These are phyloP conservation scores for Octomys mimax DNA, from an alignment of 2,797 vertebrate genomes.

Conservation along the genomic window DNA sequence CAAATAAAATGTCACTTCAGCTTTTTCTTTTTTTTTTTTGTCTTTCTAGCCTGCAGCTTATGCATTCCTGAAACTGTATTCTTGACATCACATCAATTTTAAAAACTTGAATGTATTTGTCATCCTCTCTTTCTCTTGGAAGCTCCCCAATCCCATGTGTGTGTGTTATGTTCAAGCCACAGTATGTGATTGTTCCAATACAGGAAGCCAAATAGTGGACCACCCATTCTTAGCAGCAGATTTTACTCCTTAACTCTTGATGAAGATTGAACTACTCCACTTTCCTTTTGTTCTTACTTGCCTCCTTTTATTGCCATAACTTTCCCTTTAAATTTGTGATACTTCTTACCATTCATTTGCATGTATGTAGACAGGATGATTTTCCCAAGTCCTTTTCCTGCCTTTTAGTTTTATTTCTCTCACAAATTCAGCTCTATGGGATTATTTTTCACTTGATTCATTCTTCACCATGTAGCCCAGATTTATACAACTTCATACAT, in stretches of 20 bases:
- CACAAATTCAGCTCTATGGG: neutral
- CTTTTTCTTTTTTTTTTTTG: neutral
- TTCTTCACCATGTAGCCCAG: neutral
- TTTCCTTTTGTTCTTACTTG: neutral
- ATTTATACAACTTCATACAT: neutral
- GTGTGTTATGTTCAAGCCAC: neutral
- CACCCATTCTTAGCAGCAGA: neutral
- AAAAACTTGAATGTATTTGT: slow-evolving; percentile 32
- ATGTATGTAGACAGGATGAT: neutral
- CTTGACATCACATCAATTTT: neutral
- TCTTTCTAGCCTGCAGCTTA: neutral
- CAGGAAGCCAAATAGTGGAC: neutral
- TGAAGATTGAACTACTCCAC: neutral
- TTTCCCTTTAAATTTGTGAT: neutral
- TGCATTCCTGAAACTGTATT: slow-evolving; percentile 12
- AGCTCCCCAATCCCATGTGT: neutral
- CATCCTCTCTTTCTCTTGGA: slow-evolving; percentile 5
- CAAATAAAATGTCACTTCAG: slow-evolving; percentile 5
- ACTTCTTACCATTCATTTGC: neutral
- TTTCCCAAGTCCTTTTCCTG: neutral
- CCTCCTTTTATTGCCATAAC: neutral
- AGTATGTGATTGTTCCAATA: neutral
- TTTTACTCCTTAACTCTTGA: neutral
- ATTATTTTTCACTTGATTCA: slow-evolving; percentile 8
- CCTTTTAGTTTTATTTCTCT: neutral